Base-by-base conservation (phyloP, 1,140 invertebrate species). In the Polyergus mexicanus region DNA sequence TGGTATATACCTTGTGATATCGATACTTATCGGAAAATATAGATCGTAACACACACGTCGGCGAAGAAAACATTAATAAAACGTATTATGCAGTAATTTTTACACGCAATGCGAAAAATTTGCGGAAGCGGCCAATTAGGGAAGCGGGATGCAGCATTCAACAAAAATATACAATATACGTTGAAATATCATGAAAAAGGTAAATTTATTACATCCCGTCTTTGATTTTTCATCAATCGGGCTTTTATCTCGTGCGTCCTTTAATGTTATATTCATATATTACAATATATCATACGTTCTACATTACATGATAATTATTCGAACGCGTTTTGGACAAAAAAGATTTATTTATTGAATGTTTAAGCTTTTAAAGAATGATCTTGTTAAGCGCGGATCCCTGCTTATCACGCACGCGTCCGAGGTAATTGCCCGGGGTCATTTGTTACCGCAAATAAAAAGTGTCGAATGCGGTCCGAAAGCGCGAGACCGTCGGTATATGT, bases 401-500 rank as follows among this genome's bases (percentile, higher is more conserved):
- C 19, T 60, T 47, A 10, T 47, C 28, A 72, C 19, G 44, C 66
- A 72, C 78, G 54, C 60, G 72, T 60, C 54, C 47, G 47, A 10
- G 25, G 51, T 85, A 66, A 85, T 85, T 56, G 58, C 63, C 28
- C 28, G 25, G 77, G 75, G 25, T 81, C 77, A 80, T 69, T 77
- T 85, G 75, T 85, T 80, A 85, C 56, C 56, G 28, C 28, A 69
- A 80, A 80, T 72, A 63, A 63, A 75, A 85, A 87, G 83, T 62
- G 74, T 72, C 68, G 63, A 75, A 84, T 65, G 51, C 60, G 56
- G 68, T 51, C 58, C 54, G 85, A 83, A 72, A 89, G 41, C 84
- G 77, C 69, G 88, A 47, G 44, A 69, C 78, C 72, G 86, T 88
- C 85, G 90, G 89, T 90, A 89, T 90, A 89, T 92, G 89, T 93